A percentile compares a stretch with the other conserved stretches of the same genome.
These are phyloP conservation scores for Pyrrhosoma nymphula DNA, from an alignment of 2,888 invertebrate genomes.

Conservation along the genomic window DNA sequence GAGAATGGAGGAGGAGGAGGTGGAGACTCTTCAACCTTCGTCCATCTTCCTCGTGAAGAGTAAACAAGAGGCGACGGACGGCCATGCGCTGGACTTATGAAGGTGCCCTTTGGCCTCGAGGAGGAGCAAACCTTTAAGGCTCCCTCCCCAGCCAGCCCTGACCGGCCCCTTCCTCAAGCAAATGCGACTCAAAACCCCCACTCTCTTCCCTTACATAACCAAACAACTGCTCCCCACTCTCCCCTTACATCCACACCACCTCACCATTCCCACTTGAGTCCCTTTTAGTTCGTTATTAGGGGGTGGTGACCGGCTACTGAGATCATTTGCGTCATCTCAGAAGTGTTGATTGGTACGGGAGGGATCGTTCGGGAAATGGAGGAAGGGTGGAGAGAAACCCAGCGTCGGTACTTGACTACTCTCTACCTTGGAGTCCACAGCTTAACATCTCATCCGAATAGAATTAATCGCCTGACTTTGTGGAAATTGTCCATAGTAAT, in stretches of 20 bases:
- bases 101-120: conserved; percentile 23
- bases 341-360: too few relatives aligned
- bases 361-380: too few relatives aligned
- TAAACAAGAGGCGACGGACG: conserved; percentile 23
- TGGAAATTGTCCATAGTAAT: too few relatives aligned
- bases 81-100: conserved; percentile 1
- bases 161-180: not conserved
- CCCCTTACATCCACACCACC: not conserved
- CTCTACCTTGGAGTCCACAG: too few relatives aligned
- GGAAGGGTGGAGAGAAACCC: too few relatives aligned
- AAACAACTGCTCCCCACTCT: not conserved
- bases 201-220: not conserved
- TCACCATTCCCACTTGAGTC: too few relatives aligned
- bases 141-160: not conserved
- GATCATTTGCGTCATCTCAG: too few relatives aligned
- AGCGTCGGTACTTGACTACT: too few relatives aligned
- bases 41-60: not conserved
- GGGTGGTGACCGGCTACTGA: too few relatives aligned
- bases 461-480: too few relatives aligned
- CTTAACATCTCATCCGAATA: too few relatives aligned
- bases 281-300: too few relatives aligned
- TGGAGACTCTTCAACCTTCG: not conserved
- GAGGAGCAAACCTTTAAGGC: not conserved
- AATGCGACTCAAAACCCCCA: not conserved
- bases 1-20: not conserved